Evolutionary conservation across 2,888 invertebrate species (phyloP).

Genomic region (Anodontia alba): DNA sequence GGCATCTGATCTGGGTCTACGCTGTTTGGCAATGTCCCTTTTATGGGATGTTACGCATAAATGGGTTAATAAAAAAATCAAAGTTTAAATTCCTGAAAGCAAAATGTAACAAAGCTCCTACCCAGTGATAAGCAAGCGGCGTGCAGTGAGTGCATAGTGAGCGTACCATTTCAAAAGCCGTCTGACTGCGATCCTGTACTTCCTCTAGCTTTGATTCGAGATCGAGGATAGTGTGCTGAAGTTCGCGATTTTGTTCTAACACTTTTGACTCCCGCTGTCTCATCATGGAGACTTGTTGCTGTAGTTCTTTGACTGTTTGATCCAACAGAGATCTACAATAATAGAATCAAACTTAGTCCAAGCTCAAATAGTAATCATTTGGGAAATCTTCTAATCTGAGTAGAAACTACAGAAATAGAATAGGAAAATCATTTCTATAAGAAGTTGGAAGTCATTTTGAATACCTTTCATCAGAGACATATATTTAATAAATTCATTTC

Average conservation of each 20-base stretch:
- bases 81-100: not conserved
- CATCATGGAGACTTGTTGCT: slow-evolving; percentile 76
- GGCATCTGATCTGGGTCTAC: too few relatives aligned
- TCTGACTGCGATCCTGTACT: slow-evolving; percentile 71
- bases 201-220: slow-evolving; percentile 75
- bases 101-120: slow-evolving; percentile 20
- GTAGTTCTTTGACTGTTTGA: slow-evolving; percentile 78
- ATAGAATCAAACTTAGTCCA: not conserved
- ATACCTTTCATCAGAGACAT: too few relatives aligned
- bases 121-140: slow-evolving; percentile 35
- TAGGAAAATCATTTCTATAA: too few relatives aligned
- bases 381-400: too few relatives aligned
- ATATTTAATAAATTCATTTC: too few relatives aligned
- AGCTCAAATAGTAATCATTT: not conserved
- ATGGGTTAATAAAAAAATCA: too few relatives aligned
- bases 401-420: too few relatives aligned
- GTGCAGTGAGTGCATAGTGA: slow-evolving; percentile 31
- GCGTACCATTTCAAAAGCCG: slow-evolving; percentile 69
- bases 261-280: slow-evolving; percentile 78
- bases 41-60: too few relatives aligned
- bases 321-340: slow-evolving; percentile 73
- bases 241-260: slow-evolving; percentile 75
- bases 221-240: slow-evolving; percentile 81
- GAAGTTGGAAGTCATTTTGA: too few relatives aligned
- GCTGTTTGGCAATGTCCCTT: too few relatives aligned